Evolutionary conservation across 1,140 invertebrate species (phyloP).

Genomic region (Saccostrea echinata): DNA sequence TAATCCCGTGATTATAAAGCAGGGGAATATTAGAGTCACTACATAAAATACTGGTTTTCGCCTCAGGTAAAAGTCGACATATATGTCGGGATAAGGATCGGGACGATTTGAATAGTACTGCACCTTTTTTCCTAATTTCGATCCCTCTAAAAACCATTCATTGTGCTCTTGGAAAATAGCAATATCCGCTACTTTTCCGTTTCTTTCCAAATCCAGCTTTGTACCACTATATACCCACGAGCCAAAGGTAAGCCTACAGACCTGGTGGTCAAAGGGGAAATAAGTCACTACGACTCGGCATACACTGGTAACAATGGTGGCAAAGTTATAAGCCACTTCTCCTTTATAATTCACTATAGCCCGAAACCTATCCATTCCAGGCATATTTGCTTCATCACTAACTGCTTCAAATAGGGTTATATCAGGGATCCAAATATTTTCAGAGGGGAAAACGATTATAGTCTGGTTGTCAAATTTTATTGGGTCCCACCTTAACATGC

Average conservation of each 20-base stretch:
- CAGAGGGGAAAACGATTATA: conserved; percentile 61
- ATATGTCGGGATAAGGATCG: conserved; percentile 81
- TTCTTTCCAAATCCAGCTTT: conserved; percentile 59
- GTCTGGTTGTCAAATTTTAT: conserved; percentile 59
- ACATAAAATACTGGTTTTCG: conserved; percentile 93
- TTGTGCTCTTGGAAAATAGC: conserved; percentile 71
- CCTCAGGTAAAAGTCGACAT: conserved; percentile 85
- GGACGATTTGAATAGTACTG: conserved; percentile 81
- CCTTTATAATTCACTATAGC: conserved; percentile 38
- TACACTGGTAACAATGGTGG: conserved; percentile 13
- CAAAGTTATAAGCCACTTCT: conserved; percentile 49
- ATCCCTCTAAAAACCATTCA: conserved; percentile 74
- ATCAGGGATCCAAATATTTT: conserved; percentile 84
- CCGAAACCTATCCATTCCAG: conserved; percentile 36
- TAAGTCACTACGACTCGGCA: conserved; percentile 38
- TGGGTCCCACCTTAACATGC: conserved; percentile 66
- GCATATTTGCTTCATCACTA: conserved; percentile 45
- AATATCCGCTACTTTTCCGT: conserved; percentile 82
- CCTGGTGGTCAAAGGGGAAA: conserved; percentile 52
- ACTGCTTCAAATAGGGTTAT: conserved; percentile 97
- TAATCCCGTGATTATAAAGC: conserved; percentile 82
- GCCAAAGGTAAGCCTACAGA: conserved; percentile 39
- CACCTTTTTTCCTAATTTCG: conserved; percentile 83
- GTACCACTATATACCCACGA: background rate
- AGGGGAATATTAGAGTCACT: conserved; percentile 82